Percentiles rank a stretch among this genome's conserved stretches.
phyloP scores from a whole-genome alignment of 23 tunicate genomes.

The Clavelina lepadiformis region DNA sequence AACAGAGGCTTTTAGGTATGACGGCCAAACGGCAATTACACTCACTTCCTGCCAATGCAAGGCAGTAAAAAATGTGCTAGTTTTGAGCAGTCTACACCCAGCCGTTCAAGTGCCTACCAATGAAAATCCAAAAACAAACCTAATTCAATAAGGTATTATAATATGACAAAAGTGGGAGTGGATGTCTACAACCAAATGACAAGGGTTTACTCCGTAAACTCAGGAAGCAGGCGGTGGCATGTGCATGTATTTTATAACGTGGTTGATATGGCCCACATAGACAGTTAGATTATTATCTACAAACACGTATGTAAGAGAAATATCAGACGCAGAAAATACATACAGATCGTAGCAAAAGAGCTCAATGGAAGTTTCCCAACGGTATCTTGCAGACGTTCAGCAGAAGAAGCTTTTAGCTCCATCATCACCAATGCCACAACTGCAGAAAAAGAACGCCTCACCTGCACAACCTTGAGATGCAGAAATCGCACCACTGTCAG shows the following conservation, averaged over 20 bases:
- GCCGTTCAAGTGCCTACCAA: neutral
- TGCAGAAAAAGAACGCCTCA: constrained; percentile 11
- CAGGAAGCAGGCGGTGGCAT: constrained; percentile 22
- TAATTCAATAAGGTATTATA: constrained; percentile 5
- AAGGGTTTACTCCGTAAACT: constrained; percentile 7
- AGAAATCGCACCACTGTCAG: constrained; percentile 26
- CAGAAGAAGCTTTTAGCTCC: constrained; percentile 14
- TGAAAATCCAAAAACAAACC: constrained; percentile 30
- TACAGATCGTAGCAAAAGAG: constrained; percentile 24
- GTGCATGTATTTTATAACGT: constrained; percentile 12
- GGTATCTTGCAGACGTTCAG: constrained; percentile 17
- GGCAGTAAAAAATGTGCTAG: constrained; percentile 16
- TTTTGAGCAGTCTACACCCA: constrained; percentile 15
- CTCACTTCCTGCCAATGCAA: neutral
- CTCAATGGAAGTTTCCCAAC: constrained; percentile 23
- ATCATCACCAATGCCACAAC: neutral
- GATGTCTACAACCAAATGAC: constrained; percentile 15
- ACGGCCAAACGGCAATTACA: neutral
- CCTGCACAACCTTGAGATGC: constrained; percentile 27
- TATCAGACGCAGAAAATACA: constrained; percentile 9
- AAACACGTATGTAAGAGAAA: constrained; percentile 9
- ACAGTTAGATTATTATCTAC: too few relatives aligned
- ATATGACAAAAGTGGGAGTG: constrained; percentile 22
- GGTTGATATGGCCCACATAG: too few relatives aligned
- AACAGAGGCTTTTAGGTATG: constrained; percentile 14